Evolutionary conservation across 2,888 invertebrate species (phyloP).

Genomic region (Cephus pygmeus): DNA sequence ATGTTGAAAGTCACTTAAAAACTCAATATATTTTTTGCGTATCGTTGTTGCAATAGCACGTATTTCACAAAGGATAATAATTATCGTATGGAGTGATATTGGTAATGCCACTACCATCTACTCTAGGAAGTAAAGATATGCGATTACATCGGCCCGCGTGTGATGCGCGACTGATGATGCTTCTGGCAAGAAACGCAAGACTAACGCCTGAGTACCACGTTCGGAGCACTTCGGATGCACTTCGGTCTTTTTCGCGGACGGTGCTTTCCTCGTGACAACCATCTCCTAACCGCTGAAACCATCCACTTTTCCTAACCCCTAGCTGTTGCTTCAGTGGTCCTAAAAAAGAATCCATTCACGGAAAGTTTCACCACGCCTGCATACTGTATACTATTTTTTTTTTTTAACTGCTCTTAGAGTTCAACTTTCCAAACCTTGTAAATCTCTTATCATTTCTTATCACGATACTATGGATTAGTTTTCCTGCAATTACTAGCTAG

Average conservation of each 20-base stretch:
- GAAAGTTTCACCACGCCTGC: too few relatives aligned
- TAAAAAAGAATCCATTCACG: not conserved
- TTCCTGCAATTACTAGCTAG: not conserved
- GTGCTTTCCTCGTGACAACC: not conserved
- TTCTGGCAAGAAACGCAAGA: conserved; percentile 30
- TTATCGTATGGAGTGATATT: too few relatives aligned
- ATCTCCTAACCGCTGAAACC: not conserved
- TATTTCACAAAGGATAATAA: too few relatives aligned
- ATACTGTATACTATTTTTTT: too few relatives aligned
- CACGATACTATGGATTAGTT: too few relatives aligned
- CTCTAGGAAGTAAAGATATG: not conserved
- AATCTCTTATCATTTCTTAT: too few relatives aligned
- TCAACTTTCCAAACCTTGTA: too few relatives aligned
- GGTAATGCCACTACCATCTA: too few relatives aligned
- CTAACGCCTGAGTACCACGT: conserved; percentile 19
- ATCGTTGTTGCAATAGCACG: too few relatives aligned
- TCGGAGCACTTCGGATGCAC: not conserved
- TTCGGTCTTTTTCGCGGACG: not conserved
- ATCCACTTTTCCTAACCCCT: not conserved
- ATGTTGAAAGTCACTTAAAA: too few relatives aligned
- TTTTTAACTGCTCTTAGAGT: too few relatives aligned
- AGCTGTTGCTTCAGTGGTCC: not conserved
- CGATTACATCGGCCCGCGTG: conserved; percentile 43
- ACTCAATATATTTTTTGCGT: too few relatives aligned
- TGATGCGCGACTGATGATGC: conserved; percentile 51